phyloP scores from a whole-genome alignment of 2,888 invertebrate genomes.

The Oeneis ivallda region DNA sequence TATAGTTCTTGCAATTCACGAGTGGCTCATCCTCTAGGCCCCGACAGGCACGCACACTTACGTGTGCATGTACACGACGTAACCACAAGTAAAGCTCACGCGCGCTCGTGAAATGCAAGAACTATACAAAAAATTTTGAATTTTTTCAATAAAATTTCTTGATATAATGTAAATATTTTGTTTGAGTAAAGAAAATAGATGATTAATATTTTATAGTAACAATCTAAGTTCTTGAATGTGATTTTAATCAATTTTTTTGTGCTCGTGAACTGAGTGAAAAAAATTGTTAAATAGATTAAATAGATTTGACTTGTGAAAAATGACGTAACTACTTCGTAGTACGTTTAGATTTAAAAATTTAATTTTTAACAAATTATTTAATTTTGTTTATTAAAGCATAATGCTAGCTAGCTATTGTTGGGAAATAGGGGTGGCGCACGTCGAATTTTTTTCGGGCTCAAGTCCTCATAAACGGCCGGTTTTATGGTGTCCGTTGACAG shows the following conservation, averaged over 20 bases:
- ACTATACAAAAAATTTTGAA: too few species aligned
- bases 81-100: too few species aligned
- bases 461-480: constrained; percentile 35
- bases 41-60: too few species aligned
- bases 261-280: too few species aligned
- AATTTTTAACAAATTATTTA: constrained; percentile 29
- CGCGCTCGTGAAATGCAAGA: too few species aligned
- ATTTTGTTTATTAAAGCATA: neutral
- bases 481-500: constrained; percentile 39
- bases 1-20: too few species aligned
- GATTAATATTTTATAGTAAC: too few species aligned
- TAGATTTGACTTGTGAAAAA: neutral
- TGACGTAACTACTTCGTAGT: neutral
- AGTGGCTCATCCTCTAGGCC: too few species aligned
- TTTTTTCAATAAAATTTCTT: too few species aligned
- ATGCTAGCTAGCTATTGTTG: neutral
- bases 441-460: constrained; percentile 25
- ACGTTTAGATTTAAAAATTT: constrained; percentile 24
- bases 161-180: too few species aligned
- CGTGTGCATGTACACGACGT: too few species aligned
- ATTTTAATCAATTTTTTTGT: neutral
- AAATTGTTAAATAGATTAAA: constrained; percentile 2
- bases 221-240: neutral
- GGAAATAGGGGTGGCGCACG: constrained; percentile 16
- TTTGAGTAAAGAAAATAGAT: too few species aligned